Evolutionary conservation across 1,140 invertebrate species (phyloP), one percentile per base, ranked within the genome.

Genomic region (Trichogramma pretiosum): DNA sequence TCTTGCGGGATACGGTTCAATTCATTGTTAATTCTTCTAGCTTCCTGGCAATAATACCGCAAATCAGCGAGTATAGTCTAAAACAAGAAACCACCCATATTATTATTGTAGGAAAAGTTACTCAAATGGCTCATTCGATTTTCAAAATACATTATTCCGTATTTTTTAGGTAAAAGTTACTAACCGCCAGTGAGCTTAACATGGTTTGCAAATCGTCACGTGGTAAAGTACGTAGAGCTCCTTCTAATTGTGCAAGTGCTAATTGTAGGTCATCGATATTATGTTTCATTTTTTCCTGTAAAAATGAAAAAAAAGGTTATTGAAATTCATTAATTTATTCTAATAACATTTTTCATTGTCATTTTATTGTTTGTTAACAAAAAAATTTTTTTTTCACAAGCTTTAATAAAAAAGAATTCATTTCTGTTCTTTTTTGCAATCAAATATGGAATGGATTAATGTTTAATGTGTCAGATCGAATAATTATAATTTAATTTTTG

Each of bases 201-300:
- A 87, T 86, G 28, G 76, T 72, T 41, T 79, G 73, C 46, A 85
- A 74, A 63, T 76, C 83, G 59, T 82, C 77, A 42, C 75, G 73
- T n/a, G 84, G 83, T 48, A 87, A 72, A 58, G 77, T 71, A 21
- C 72, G 72, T 50, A 85, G 75, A 51, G 74, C 74, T 48, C 74
- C 72, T 72, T 86, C 83, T 40, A 83, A 74, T 53, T 73, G 73
- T 51, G 70, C 75, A 23, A 86, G 70, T 56, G 77, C 77, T 60
- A 75, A 67, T 52, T 80, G 75, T 52, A 87, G 70, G 63, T 75
- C 74, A 58, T 78, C 76, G 58, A 87, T 70, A 59, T 82, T 77
- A 63, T 76, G 77, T 67, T 76, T 73, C 55, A 83, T 72, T 56
- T 75, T 70, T 57, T 79, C 80, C 84, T 86, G 76, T 55, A 70